phyloP scores from a whole-genome alignment of 2,113 vertebrate species.

The Taurulus bubalis region DNA sequence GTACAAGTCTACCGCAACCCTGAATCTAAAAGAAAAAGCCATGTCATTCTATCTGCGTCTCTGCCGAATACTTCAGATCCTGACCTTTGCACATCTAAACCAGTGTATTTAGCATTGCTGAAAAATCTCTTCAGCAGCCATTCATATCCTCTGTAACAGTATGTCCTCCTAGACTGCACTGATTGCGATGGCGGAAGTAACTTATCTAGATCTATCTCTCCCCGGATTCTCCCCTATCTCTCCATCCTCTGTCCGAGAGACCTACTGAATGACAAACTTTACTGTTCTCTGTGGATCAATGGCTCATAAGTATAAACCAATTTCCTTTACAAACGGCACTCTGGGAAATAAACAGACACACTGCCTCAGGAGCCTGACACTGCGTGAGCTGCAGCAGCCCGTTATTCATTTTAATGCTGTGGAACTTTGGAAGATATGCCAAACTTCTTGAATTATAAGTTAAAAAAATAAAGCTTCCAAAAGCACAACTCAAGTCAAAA shows the following conservation, averaged over 20 bases:
- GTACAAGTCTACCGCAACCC: neutral
- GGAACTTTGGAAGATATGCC: conserved; percentile 53
- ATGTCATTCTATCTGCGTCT: neutral
- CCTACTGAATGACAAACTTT: conserved; percentile 75
- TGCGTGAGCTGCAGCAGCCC: conserved; percentile 37
- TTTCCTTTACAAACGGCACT: conserved; percentile 80
- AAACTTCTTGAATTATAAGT: conserved; percentile 49
- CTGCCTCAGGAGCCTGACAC: conserved; percentile 61
- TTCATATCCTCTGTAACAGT: conserved; percentile 59
- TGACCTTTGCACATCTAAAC: conserved; percentile 32
- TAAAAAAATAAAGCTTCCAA: conserved; percentile 44
- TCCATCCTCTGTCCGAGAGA: conserved; percentile 65
- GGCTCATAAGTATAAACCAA: conserved; percentile 83
- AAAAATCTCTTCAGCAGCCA: conserved; percentile 43
- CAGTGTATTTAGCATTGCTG: conserved; percentile 29
- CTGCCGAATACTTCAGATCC: conserved; percentile 5
- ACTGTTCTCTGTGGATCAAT: conserved; percentile 79
- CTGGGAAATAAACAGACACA: conserved; percentile 77
- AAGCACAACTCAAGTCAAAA: conserved; percentile 33
- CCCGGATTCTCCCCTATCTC: conserved; percentile 60
- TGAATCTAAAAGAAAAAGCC: neutral
- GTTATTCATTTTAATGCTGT: conserved; percentile 71
- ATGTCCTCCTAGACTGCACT: conserved; percentile 53
- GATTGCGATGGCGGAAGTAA: conserved; percentile 60
- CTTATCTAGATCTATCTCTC: conserved; percentile 69